Percentiles rank a stretch among this genome's conserved stretches.
Evolutionary conservation across 2,797 vertebrate genomes (phyloP).

Genomic region (Ambastaia sidthimunki): DNA sequence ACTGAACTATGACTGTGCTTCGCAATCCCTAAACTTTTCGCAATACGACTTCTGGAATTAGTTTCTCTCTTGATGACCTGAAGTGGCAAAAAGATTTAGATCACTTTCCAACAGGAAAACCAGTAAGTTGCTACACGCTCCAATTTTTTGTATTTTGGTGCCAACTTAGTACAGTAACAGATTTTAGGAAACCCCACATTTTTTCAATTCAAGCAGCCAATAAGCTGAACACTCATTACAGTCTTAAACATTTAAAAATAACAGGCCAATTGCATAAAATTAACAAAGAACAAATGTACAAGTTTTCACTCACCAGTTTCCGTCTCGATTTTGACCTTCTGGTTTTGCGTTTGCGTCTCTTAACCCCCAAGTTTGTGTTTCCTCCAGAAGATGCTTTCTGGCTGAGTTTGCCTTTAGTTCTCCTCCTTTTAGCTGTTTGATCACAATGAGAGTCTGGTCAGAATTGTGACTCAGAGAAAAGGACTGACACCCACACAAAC

Average conservation of each 20-base stretch:
- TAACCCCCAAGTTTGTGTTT: conserved; percentile 68
- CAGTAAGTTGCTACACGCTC: no score
- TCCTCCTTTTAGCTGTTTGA: conserved; percentile 81
- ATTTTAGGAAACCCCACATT: not conserved
- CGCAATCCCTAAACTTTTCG: conserved; percentile 83
- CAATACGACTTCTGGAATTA: conserved; percentile 85
- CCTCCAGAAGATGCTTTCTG: conserved; percentile 64
- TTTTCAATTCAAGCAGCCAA: not conserved
- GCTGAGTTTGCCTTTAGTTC: conserved; percentile 71
- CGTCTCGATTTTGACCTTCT: conserved; percentile 80
- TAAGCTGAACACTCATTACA: not conserved
- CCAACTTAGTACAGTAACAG: not conserved
- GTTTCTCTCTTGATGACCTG: conserved; percentile 72
- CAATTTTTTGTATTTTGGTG: no score
- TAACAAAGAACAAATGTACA: not conserved
- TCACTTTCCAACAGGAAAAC: not conserved
- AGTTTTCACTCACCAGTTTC: conserved; percentile 67
- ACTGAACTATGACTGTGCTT: conserved; percentile 78
- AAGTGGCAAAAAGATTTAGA: not conserved
- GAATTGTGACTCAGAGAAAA: not conserved
- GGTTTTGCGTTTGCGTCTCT: conserved; percentile 73
- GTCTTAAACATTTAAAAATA: not conserved
- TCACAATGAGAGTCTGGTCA: conserved; percentile 6
- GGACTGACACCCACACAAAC: no score
- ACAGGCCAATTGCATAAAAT: not conserved